A percentile compares a stretch with the other conserved stretches of the same genome.
Conservation (phyloP, 2,113 vertebrate species). For the Bagarius yarrelli region DNA sequence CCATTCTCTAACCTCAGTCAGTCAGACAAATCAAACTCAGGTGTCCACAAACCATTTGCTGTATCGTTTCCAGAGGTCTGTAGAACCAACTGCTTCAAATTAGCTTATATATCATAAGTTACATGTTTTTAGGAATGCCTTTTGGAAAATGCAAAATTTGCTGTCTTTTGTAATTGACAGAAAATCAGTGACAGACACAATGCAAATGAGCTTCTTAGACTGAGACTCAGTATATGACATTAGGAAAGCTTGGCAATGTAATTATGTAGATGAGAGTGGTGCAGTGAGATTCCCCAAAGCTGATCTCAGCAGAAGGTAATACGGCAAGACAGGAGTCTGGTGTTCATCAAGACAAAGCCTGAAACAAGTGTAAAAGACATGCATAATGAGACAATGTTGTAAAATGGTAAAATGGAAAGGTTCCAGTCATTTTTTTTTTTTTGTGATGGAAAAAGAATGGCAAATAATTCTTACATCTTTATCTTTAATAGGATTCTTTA, state of each 20-base stretch:
- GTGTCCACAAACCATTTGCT: background rate
- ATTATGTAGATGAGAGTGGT: conserved; percentile 47
- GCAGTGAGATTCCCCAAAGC: conserved; percentile 42
- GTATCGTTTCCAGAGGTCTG: background rate
- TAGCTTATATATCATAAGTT: background rate
- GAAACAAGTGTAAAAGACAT: background rate
- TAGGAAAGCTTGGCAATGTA: conserved; percentile 38
- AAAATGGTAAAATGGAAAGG: background rate
- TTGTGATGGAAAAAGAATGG: background rate
- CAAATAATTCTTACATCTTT: background rate
- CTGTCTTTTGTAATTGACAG: background rate
- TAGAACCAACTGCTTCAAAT: background rate
- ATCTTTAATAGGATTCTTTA: background rate
- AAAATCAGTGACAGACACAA: background rate
- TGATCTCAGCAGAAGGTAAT: conserved; percentile 31
- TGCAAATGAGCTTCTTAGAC: background rate
- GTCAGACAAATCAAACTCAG: background rate
- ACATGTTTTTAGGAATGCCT: too few relatives aligned
- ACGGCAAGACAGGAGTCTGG: conserved; percentile 22
- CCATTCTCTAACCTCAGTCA: background rate
- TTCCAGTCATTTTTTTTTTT: background rate
- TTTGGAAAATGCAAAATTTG: background rate
- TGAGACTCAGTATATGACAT: conserved; percentile 13
- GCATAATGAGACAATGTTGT: conserved; percentile 11
- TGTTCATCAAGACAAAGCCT: conserved; percentile 15